Conservation (phyloP, 2,888 invertebrate genomes). For the Catocala fraxini region DNA sequence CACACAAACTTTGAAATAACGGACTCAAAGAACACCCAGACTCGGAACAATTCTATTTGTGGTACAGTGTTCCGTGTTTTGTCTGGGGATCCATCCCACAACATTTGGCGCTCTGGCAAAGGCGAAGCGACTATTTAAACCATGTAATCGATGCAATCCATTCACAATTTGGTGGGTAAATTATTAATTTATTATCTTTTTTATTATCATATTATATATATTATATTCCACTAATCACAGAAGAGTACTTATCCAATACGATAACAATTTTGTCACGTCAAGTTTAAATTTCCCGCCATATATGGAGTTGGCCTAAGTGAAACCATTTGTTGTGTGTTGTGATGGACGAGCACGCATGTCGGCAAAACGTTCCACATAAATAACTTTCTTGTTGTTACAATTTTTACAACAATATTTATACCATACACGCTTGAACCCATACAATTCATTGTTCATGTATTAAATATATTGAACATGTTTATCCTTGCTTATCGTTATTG, state of each 20-base stretch:
- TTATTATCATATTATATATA: too few species aligned
- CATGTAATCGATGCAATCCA: too few species aligned
- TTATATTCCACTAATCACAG: too few species aligned
- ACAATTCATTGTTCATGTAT: constrained; percentile 1
- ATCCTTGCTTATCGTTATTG: not conserved
- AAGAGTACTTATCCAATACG: not conserved
- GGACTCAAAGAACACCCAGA: too few species aligned
- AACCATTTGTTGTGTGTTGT: constrained; percentile 54
- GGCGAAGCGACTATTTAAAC: too few species aligned
- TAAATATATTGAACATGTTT: not conserved
- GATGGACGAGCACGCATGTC: constrained; percentile 50
- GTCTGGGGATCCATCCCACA: too few species aligned
- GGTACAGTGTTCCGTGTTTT: too few species aligned
- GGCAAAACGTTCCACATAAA: constrained; percentile 48
- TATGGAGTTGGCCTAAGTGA: constrained; percentile 55
- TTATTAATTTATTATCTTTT: too few species aligned
- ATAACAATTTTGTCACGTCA: constrained; percentile 46
- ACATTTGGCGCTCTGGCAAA: not conserved
- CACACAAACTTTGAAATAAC: too few species aligned
- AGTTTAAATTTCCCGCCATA: constrained; percentile 54
- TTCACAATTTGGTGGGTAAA: too few species aligned
- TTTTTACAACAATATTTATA: constrained; percentile 31
- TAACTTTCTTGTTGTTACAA: constrained; percentile 35
- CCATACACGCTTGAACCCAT: constrained; percentile 1
- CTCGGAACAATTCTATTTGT: too few species aligned